These are phyloP conservation scores for Sylvilagus floridanus DNA, from an alignment of 2,797 vertebrate species.

Conservation along the genomic window DNA sequence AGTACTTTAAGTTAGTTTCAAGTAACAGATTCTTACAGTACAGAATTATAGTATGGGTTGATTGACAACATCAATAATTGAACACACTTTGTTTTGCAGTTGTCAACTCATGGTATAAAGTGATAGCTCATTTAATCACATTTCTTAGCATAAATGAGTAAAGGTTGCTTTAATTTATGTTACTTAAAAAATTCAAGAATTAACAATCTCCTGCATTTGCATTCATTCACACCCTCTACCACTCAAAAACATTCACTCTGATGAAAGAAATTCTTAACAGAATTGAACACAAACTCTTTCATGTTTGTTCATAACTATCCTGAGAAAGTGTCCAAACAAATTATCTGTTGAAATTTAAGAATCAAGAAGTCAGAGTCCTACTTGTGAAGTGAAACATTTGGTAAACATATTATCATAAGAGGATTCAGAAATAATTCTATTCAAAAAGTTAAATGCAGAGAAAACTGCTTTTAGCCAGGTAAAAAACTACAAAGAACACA, in stretches of 20 bases:
- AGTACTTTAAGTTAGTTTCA: constrained; percentile 81
- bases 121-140: constrained; percentile 83
- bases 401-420: neutral
- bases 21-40: constrained; percentile 70
- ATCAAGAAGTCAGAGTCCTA: constrained; percentile 30
- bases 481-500: neutral
- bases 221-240: constrained; percentile 60
- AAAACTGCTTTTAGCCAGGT: neutral
- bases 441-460: neutral
- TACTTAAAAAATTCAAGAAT: constrained; percentile 57
- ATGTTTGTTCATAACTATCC: neutral
- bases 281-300: constrained; percentile 29
- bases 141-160: constrained; percentile 63
- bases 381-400: neutral
- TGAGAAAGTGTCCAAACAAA: constrained; percentile 50
- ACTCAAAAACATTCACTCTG: constrained; percentile 13
- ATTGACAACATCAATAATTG: constrained; percentile 81
- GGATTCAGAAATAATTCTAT: constrained; percentile 21
- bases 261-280: constrained; percentile 56
- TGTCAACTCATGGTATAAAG: constrained; percentile 81
- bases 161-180: constrained; percentile 65
- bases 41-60: constrained; percentile 67
- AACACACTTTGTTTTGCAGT: constrained; percentile 74
- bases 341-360: constrained; percentile 53
- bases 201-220: constrained; percentile 14